Conservation (phyloP, 2,888 invertebrate genomes). For the Cerastoderma edule region DNA sequence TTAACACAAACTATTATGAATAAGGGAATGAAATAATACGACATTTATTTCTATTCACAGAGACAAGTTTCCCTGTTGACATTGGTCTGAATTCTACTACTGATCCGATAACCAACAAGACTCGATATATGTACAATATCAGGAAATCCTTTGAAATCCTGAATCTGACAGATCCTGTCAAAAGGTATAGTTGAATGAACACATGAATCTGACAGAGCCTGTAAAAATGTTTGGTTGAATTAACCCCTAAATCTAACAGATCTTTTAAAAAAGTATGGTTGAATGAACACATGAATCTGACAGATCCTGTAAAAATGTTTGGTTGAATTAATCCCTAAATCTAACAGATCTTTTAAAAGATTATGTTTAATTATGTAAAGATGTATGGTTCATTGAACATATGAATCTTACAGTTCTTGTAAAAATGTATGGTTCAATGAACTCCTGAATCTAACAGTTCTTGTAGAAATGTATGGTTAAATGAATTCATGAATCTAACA, state of each 20-base stretch:
- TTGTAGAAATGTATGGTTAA: too few species aligned
- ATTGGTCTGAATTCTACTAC: neutral
- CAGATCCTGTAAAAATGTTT: neutral
- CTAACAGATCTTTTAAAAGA: neutral
- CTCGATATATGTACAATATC: constrained; percentile 19
- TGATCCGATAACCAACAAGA: constrained; percentile 17
- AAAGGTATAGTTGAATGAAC: constrained; percentile 9
- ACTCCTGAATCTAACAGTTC: too few species aligned
- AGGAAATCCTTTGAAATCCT: constrained; percentile 9
- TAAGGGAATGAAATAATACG: neutral
- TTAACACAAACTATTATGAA: neutral
- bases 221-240: neutral
- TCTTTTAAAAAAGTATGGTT: neutral
- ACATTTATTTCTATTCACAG: neutral
- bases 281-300: neutral
- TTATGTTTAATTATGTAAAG: too few species aligned
- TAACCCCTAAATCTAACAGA: neutral
- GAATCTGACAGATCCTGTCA: constrained; percentile 24
- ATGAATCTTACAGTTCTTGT: too few species aligned
- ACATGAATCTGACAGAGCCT: too few species aligned
- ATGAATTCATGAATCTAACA: too few species aligned
- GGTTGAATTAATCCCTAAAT: neutral
- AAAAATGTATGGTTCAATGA: too few species aligned
- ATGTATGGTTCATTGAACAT: too few species aligned
- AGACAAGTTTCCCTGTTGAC: constrained; percentile 4